Percentiles rank a stretch among this genome's conserved stretches.
These are phyloP conservation scores for Alaudala cheleensis DNA, from an alignment of 2,113 vertebrate species.

Conservation along the genomic window DNA sequence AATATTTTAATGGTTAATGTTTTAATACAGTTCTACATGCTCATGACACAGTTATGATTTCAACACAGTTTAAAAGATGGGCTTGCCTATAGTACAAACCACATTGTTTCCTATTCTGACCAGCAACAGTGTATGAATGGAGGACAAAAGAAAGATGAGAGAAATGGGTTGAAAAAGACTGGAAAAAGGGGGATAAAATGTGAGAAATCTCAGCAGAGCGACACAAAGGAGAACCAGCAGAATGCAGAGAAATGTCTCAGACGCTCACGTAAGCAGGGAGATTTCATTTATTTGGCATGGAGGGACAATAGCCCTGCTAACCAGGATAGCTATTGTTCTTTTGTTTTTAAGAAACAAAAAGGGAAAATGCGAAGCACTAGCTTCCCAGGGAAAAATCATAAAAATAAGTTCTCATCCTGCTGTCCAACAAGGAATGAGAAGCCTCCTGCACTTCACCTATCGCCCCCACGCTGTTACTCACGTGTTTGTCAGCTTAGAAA, in stretches of 20 bases:
- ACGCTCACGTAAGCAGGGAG: constrained; percentile 11
- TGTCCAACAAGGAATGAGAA: background rate
- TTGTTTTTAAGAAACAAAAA: constrained; percentile 66
- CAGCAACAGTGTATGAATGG: background rate
- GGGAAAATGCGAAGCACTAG: background rate
- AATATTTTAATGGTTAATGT: background rate
- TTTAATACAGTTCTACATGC: background rate
- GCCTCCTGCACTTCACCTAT: background rate
- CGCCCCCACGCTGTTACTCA: background rate
- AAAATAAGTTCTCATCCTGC: constrained; percentile 60
- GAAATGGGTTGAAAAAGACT: background rate
- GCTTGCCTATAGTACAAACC: background rate
- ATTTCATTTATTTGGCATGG: constrained; percentile 50
- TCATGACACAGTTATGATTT: background rate
- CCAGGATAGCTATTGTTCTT: constrained; percentile 62
- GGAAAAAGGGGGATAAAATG: background rate
- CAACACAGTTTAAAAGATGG: background rate
- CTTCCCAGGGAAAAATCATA: constrained; percentile 62
- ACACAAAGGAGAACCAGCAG: constrained; percentile 26
- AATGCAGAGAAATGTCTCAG: constrained; percentile 40
- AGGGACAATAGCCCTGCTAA: constrained; percentile 30
- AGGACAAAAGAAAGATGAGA: constrained; percentile 12
- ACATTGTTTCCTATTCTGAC: background rate
- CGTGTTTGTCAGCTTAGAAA: background rate
- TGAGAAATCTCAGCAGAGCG: background rate